Conservation (phyloP, 2,888 invertebrate genomes). For the Chaetoderma sp. region DNA sequence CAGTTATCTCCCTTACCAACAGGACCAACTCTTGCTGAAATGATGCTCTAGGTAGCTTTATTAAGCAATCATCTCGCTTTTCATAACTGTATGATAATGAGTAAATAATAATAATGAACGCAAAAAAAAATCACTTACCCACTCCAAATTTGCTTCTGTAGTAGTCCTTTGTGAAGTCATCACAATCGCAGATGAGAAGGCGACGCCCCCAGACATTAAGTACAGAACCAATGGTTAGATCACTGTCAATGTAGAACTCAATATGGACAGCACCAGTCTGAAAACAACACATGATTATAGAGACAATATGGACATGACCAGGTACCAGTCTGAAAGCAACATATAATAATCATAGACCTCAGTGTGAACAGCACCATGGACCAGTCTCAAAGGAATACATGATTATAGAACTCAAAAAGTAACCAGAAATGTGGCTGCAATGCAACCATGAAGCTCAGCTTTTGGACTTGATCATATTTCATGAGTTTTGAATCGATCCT, state of each 20-base stretch:
- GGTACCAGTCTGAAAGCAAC: not conserved
- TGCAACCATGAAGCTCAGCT: no score
- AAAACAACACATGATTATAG: constrained; percentile 1
- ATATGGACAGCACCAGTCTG: constrained; percentile 66
- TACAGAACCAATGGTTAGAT: constrained; percentile 84
- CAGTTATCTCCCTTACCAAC: no score
- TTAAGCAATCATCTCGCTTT: no score
- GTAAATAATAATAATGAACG: not conserved
- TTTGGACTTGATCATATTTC: no score
- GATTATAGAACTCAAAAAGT: no score
- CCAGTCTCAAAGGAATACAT: no score
- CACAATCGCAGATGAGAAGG: constrained; percentile 85
- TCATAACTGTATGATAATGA: not conserved
- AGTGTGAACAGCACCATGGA: no score
- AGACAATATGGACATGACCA: not conserved
- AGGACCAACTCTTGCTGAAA: no score
- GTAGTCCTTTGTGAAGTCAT: constrained; percentile 86
- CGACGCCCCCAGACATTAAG: constrained; percentile 86
- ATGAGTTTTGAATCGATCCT: no score
- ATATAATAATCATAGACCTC: no score
- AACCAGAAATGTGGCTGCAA: no score
- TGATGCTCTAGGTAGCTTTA: no score
- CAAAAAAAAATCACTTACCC: constrained; percentile 44
- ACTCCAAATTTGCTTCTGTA: constrained; percentile 80
- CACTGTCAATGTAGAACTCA: constrained; percentile 75